Evolutionary conservation across 1,140 invertebrate genomes (phyloP).

Genomic region (Drosophila hydei): DNA sequence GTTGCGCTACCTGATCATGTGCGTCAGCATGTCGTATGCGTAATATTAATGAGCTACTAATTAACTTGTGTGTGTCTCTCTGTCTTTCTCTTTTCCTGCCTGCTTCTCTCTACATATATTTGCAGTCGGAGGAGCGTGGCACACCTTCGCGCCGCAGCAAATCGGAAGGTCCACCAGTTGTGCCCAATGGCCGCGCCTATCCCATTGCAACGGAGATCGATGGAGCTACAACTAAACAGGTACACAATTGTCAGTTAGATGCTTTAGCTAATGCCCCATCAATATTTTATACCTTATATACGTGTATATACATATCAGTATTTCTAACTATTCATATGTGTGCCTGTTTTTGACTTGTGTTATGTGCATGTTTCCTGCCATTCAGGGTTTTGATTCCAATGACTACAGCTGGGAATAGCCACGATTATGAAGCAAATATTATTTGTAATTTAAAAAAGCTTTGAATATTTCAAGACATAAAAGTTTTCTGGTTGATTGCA

Average conservation of each 20-base stretch:
- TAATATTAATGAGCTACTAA: slow-evolving; percentile 76
- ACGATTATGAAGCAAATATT: too few species aligned
- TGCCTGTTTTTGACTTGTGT: slow-evolving; percentile 12
- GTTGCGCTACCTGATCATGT: slow-evolving; percentile 52
- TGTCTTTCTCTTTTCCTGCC: background rate
- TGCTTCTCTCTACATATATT: slow-evolving; percentile 40
- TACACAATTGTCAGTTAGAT: slow-evolving; percentile 69
- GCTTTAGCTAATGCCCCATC: slow-evolving; percentile 17
- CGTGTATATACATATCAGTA: slow-evolving; percentile 14
- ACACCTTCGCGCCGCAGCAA: slow-evolving; percentile 87
- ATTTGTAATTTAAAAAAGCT: too few species aligned
- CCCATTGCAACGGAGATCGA: slow-evolving; percentile 84
- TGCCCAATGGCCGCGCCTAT: slow-evolving; percentile 85
- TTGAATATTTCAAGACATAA: too few species aligned
- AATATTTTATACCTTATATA: slow-evolving; percentile 32
- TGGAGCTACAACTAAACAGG: slow-evolving; percentile 81
- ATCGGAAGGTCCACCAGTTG: slow-evolving; percentile 87
- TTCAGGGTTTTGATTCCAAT: background rate
- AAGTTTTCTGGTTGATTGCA: too few species aligned
- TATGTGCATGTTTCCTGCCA: slow-evolving; percentile 6
- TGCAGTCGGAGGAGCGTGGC: slow-evolving; percentile 86
- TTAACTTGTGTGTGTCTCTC: slow-evolving; percentile 44
- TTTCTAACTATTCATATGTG: slow-evolving; percentile 11
- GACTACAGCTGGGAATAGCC: slow-evolving; percentile 17
- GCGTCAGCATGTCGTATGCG: slow-evolving; percentile 66